Conservation (phyloP, 2,113 vertebrate species). For the Engraulis encrasicolus region DNA sequence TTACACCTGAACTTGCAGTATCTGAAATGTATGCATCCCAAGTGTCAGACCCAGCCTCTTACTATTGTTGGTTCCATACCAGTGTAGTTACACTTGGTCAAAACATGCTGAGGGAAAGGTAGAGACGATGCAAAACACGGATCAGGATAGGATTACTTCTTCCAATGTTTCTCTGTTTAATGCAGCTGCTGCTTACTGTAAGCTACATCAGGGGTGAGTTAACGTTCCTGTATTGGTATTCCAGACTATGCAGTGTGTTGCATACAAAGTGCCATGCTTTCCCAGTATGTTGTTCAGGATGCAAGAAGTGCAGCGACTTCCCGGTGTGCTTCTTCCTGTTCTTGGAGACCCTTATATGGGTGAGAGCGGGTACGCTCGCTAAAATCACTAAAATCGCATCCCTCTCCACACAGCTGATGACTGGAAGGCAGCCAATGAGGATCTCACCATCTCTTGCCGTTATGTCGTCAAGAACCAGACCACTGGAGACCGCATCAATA, state of each 20-base stretch:
- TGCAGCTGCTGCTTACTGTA: background rate
- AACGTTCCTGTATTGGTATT: background rate
- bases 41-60: background rate
- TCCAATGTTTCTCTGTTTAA: background rate
- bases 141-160: background rate
- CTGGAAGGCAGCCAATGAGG: slow-evolving; percentile 83
- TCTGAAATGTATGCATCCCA: background rate
- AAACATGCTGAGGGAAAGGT: background rate
- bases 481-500: slow-evolving; percentile 82
- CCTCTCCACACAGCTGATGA: slow-evolving; percentile 74
- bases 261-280: background rate
- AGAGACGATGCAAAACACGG: background rate
- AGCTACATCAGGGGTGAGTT: too few relatives aligned
- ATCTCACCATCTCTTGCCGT: slow-evolving; percentile 84
- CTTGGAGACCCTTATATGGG: background rate
- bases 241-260: too few relatives aligned
- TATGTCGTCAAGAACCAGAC: slow-evolving; percentile 79
- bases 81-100: background rate
- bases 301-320: background rate
- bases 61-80: background rate
- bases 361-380: background rate
- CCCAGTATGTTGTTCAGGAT: background rate
- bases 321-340: too few relatives aligned
- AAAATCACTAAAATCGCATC: background rate
- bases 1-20: background rate